Conservation (phyloP, 2,113 vertebrate species). For the Tyrannus savana region DNA sequence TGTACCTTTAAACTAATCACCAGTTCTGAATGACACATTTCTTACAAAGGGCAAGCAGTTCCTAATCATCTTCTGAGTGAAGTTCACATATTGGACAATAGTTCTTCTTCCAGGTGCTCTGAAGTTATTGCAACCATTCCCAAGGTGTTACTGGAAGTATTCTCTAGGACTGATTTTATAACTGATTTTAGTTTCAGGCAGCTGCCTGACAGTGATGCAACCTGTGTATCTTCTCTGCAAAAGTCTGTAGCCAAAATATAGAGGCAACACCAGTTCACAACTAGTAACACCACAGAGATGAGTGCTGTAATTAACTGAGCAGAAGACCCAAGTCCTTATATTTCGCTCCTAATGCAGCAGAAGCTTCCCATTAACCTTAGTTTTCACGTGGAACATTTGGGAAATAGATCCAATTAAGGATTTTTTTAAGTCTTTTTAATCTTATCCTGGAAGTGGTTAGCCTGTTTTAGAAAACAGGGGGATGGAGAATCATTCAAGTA, state of each 20-base stretch:
- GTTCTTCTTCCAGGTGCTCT: background rate
- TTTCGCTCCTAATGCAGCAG: background rate
- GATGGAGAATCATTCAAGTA: background rate
- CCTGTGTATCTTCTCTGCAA: background rate
- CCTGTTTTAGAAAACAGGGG: background rate
- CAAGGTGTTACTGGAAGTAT: background rate
- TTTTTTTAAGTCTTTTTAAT: background rate
- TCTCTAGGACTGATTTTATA: background rate
- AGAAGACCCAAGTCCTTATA: background rate
- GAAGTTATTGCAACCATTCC: background rate
- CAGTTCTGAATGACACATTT: background rate
- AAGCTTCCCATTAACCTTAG: background rate
- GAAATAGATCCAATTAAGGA: background rate
- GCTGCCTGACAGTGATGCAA: background rate
- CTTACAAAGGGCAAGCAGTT: background rate
- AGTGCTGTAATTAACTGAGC: too few species aligned
- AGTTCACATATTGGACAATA: accelerated
- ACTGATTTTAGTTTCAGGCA: background rate
- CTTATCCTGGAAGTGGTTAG: background rate
- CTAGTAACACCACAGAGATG: background rate
- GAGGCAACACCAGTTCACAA: background rate
- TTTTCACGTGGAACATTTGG: background rate
- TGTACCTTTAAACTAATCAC: background rate
- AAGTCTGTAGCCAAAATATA: background rate
- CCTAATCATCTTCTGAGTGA: background rate